phyloP scores from a whole-genome alignment of 1,140 invertebrate genomes.

The Pomacea maculata region DNA sequence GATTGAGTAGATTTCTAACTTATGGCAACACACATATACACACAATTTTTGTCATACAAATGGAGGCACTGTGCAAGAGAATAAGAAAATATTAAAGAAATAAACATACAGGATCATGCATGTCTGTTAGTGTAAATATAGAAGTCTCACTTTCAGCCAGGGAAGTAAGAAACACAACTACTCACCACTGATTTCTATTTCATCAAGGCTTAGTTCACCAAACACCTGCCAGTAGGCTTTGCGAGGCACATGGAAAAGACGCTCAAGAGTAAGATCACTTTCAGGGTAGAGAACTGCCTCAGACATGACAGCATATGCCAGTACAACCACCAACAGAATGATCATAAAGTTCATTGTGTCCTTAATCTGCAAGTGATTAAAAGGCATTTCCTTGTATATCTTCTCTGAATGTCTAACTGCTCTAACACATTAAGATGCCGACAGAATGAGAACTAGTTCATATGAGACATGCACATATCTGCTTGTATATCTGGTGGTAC shows the following conservation, averaged over 20 bases:
- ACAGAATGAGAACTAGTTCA: too few species aligned
- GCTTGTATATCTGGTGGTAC: too few species aligned
- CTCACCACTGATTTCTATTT: conserved; percentile 58
- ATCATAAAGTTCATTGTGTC: conserved; percentile 66
- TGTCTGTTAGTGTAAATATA: background rate
- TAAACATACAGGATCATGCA: background rate
- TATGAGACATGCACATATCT: too few species aligned
- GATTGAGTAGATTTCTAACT: background rate
- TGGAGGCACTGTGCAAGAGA: background rate
- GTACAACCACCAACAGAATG: conserved; percentile 66
- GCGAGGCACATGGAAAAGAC: conserved; percentile 57
- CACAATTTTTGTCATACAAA: background rate
- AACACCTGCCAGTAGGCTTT: conserved; percentile 68
- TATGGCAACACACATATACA: background rate
- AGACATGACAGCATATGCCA: conserved; percentile 64
- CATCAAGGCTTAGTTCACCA: conserved; percentile 65
- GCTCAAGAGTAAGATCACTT: conserved; percentile 36
- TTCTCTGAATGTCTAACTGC: too few species aligned
- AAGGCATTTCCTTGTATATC: background rate
- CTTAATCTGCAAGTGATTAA: conserved; percentile 54
- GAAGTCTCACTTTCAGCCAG: background rate
- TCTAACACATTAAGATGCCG: too few species aligned
- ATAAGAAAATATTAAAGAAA: background rate
- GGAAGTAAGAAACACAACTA: background rate
- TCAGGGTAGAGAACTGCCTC: conserved; percentile 66